These are phyloP conservation scores for Calidris pygmaea DNA, from an alignment of 2,113 vertebrate species.

Conservation along the genomic window DNA sequence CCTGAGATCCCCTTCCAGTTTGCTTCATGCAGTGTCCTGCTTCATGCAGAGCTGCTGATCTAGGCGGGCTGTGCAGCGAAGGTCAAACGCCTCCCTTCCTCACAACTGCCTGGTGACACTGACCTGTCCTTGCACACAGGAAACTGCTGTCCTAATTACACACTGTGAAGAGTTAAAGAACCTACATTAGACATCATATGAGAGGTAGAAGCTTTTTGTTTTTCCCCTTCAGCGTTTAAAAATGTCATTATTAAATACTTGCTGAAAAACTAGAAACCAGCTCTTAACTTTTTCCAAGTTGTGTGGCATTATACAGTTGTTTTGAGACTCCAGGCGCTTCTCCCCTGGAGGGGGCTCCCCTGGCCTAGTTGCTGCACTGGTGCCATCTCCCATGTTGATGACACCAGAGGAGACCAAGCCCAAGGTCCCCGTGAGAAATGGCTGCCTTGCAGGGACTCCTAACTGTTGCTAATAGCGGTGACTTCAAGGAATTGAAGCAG, in stretches of 20 bases:
- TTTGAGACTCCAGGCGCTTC: neutral
- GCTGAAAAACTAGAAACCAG: neutral
- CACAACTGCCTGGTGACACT: neutral
- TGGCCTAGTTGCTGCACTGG: neutral
- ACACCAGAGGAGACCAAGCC: neutral
- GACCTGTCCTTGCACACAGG: neutral
- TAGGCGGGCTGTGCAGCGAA: accelerated
- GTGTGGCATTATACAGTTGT: neutral
- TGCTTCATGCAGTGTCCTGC: neutral
- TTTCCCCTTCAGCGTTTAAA: neutral
- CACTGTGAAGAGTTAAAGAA: neutral
- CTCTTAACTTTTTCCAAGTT: neutral
- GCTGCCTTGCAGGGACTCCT: neutral
- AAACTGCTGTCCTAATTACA: accelerated
- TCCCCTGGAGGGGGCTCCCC: neutral
- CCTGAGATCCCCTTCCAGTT: neutral
- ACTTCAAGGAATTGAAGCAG: neutral
- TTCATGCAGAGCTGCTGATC: neutral
- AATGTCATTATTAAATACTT: neutral
- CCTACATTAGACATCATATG: neutral
- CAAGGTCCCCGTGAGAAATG: neutral
- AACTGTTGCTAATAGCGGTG: neutral
- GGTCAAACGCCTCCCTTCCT: accelerated
- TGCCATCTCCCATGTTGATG: neutral
- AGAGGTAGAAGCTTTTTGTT: neutral